Conservation (phyloP, 2,888 invertebrate species). For the Xanthorhoe designata region DNA sequence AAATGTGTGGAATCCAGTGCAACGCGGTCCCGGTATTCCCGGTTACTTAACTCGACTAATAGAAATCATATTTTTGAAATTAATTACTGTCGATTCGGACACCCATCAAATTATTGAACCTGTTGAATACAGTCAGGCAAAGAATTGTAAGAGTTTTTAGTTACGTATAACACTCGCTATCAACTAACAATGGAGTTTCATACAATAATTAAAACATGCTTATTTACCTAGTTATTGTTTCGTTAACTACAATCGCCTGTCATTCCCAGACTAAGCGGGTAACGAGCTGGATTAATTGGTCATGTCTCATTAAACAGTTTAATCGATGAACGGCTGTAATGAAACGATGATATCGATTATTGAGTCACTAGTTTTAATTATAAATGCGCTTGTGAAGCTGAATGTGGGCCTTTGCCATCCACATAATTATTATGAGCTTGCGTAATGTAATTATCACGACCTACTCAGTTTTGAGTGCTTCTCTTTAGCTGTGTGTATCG, state of each 20-base stretch:
- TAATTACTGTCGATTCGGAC: too few relatives aligned
- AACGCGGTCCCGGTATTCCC: too few relatives aligned
- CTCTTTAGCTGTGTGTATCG: too few relatives aligned
- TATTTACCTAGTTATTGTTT: constrained; percentile 31
- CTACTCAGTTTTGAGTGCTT: constrained; percentile 5
- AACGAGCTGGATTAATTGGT: constrained; percentile 40
- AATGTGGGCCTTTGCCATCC: not conserved
- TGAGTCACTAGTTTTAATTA: constrained; percentile 34
- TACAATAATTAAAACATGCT: not conserved
- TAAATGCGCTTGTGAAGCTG: constrained; percentile 7
- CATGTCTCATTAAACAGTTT: constrained; percentile 43
- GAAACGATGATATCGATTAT: constrained; percentile 28
- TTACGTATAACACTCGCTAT: not conserved
- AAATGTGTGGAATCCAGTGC: too few relatives aligned
- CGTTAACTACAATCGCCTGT: constrained; percentile 31
- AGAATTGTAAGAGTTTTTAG: not conserved
- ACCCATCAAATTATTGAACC: too few relatives aligned
- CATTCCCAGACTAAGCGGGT: constrained; percentile 35
- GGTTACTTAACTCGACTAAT: too few relatives aligned
- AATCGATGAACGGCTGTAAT: constrained; percentile 43
- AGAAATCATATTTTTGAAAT: too few relatives aligned
- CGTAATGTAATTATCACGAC: constrained; percentile 4
- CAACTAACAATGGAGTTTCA: constrained; percentile 1
- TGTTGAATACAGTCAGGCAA: too few relatives aligned
- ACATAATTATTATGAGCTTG: not conserved